Percentiles rank a stretch among this genome's conserved stretches.
Conservation (phyloP, 2,888 invertebrate genomes). For the Clivina fossor region DNA sequence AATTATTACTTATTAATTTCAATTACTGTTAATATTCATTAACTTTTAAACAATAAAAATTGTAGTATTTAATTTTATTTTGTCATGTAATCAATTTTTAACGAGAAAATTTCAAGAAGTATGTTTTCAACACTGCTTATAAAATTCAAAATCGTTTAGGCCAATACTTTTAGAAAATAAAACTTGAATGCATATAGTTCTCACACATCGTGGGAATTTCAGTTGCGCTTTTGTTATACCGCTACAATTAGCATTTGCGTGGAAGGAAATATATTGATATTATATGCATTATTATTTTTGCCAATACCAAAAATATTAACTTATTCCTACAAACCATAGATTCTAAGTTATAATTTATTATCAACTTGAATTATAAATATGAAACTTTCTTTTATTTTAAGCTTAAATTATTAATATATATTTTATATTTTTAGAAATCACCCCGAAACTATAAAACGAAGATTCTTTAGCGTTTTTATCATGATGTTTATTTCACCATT, state of each 20-base stretch:
- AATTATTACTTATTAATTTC: too few species aligned
- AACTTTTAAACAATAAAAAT: too few species aligned
- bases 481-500: slow-evolving; percentile 80
- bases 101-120: too few species aligned
- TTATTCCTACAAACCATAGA: too few species aligned
- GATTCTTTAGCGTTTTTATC: slow-evolving; percentile 82
- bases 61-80: background rate
- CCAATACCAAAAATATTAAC: too few species aligned
- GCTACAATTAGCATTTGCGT: slow-evolving; percentile 6
- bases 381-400: background rate
- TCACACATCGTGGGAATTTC: slow-evolving; percentile 18
- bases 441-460: slow-evolving; percentile 81
- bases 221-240: slow-evolving; percentile 14
- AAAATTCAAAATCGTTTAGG: slow-evolving; percentile 16
- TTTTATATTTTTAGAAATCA: slow-evolving; percentile 70
- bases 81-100: too few species aligned
- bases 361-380: background rate
- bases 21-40: too few species aligned
- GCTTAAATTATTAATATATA: background rate
- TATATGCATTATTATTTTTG: too few species aligned
- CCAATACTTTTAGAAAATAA: slow-evolving; percentile 15
- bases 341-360: too few species aligned
- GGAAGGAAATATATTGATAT: slow-evolving; percentile 1
- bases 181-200: slow-evolving; percentile 11
- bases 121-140: background rate